phyloP scores from a whole-genome alignment of 2,797 vertebrate species.

The Sebastes kiyomatsui region DNA sequence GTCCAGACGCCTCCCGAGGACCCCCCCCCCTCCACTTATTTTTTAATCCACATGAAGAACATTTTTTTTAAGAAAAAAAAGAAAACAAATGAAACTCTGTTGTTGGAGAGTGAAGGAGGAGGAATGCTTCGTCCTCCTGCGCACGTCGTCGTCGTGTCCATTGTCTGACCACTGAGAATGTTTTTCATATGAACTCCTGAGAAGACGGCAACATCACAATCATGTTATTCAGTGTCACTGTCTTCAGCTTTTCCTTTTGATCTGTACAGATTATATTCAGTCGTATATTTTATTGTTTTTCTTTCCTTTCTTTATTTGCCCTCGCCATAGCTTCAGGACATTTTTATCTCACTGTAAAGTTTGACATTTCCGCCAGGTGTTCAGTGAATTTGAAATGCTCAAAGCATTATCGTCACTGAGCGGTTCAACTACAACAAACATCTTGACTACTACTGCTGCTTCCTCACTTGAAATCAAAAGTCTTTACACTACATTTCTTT shows the following conservation, averaged over 20 bases:
- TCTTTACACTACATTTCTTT: constrained; percentile 21
- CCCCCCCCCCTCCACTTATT: background rate
- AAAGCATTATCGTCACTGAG: constrained; percentile 46
- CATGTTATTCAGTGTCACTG: constrained; percentile 74
- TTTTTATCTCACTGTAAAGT: constrained; percentile 62
- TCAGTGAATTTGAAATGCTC: constrained; percentile 54
- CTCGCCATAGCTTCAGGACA: constrained; percentile 51
- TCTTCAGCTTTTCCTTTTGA: constrained; percentile 38
- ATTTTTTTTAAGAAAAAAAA: constrained; percentile 70
- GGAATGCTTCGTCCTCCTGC: constrained; percentile 75
- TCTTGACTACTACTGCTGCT: constrained; percentile 76
- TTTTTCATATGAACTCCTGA: constrained; percentile 73
- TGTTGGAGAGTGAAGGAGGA: constrained; percentile 59
- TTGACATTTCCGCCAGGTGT: constrained; percentile 49
- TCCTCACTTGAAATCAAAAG: constrained; percentile 62
- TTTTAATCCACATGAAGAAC: constrained; percentile 85
- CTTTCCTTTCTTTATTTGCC: constrained; percentile 28
- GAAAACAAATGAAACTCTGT: constrained; percentile 49
- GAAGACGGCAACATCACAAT: constrained; percentile 65
- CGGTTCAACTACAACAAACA: constrained; percentile 50
- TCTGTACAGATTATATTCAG: constrained; percentile 79
- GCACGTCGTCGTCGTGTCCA: constrained; percentile 59
- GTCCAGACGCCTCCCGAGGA: constrained; percentile 37
- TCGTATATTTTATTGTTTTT: constrained; percentile 67
- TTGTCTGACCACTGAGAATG: constrained; percentile 93